Evolutionary conservation across 2,888 invertebrate genomes (phyloP).

Genomic region (Uropetala carovei): DNA sequence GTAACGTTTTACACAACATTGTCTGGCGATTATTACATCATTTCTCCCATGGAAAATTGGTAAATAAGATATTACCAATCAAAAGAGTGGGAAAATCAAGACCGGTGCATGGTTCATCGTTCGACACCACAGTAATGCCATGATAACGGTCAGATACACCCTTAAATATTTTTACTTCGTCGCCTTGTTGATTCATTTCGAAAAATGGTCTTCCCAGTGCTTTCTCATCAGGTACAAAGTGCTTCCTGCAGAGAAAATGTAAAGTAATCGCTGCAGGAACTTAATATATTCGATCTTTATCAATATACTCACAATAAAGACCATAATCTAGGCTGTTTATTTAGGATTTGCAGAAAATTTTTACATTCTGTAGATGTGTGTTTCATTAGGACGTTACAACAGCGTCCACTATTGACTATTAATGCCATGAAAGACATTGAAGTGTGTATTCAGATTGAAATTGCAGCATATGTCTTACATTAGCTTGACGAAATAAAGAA

Average conservation of each 20-base stretch:
- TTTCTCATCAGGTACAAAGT: neutral
- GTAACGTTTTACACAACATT: no score
- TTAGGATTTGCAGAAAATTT: neutral
- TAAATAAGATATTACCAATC: conserved; percentile 76
- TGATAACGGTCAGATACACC: conserved; percentile 80
- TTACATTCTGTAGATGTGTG: neutral
- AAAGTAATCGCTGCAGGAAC: no score
- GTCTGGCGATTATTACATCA: no score
- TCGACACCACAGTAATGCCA: conserved; percentile 85
- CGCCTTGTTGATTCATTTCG: neutral
- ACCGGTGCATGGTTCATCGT: conserved; percentile 77
- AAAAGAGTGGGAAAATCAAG: conserved; percentile 78
- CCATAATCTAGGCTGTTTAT: neutral
- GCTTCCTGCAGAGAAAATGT: neutral
- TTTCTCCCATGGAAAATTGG: neutral
- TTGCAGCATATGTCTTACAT: no score
- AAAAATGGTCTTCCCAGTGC: neutral
- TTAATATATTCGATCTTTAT: neutral
- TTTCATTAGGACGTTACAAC: neutral
- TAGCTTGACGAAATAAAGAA: no score
- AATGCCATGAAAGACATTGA: neutral
- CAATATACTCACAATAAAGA: neutral
- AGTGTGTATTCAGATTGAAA: neutral
- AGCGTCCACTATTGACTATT: neutral
- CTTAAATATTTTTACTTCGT: conserved; percentile 66